Percentiles rank a stretch among this genome's conserved stretches.
Conservation (phyloP, 2,113 vertebrate species). For the Azemiops feae region DNA sequence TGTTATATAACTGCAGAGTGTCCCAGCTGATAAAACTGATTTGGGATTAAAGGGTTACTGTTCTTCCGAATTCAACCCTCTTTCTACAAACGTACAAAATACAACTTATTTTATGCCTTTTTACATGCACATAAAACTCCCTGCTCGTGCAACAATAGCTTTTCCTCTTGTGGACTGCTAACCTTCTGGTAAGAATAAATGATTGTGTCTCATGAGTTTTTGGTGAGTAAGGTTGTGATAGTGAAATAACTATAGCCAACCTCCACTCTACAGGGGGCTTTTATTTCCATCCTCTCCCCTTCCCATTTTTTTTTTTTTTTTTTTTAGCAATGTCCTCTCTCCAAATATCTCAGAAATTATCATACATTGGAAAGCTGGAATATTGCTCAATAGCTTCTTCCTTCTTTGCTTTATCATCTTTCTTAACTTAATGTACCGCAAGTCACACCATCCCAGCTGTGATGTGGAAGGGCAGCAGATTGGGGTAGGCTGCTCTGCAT, state of each 20-base stretch:
- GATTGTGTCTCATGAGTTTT: not conserved
- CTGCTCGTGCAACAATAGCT: not conserved
- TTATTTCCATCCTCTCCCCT: not conserved
- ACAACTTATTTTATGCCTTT: not conserved
- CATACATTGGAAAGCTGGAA: not conserved
- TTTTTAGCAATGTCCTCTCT: not conserved
- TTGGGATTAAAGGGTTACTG: too few species aligned
- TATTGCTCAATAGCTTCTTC: not conserved
- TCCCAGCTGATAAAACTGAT: not conserved
- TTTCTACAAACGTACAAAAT: not conserved
- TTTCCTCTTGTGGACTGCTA: not conserved
- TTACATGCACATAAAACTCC: not conserved
- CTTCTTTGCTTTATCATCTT: not conserved
- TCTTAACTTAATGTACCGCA: not conserved
- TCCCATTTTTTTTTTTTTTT: not conserved
- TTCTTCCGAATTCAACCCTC: not conserved
- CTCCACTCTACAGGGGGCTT: not conserved
- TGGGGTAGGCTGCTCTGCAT: not conserved
- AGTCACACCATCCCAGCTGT: not conserved
- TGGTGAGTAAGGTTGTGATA: not conserved
- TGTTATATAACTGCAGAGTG: not conserved
- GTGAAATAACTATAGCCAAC: not conserved
- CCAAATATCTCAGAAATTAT: not conserved
- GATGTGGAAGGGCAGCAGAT: not conserved
- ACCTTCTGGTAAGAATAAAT: not conserved